A percentile compares a stretch with the other conserved stretches of the same genome.
phyloP scores from a whole-genome alignment of 2,797 vertebrate species.

The Pseudotriccus pelzelni region DNA sequence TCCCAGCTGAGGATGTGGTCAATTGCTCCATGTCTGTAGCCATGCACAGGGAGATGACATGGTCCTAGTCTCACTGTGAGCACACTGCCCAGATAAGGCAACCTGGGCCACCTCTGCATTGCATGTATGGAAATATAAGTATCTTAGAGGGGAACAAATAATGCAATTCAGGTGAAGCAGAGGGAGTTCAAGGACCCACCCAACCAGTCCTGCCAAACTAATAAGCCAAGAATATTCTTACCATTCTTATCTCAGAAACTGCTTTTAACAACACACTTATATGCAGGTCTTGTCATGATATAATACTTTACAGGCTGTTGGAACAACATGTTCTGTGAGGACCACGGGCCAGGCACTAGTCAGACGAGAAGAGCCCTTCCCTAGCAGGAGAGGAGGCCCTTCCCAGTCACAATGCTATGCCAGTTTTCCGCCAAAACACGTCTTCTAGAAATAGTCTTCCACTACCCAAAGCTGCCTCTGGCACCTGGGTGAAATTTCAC shows the following conservation, averaged over 20 bases:
- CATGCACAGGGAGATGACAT: accelerated
- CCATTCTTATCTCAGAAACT: neutral
- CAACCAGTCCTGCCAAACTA: neutral
- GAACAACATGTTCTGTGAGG: accelerated
- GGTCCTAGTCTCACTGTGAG: neutral
- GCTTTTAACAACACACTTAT: neutral
- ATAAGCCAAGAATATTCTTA: neutral
- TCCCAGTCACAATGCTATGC: accelerated
- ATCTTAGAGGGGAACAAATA: neutral
- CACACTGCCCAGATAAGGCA: neutral
- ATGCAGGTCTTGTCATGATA: neutral
- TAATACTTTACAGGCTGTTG: neutral
- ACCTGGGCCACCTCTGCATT: neutral
- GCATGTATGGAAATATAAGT: neutral
- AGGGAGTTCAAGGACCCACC: neutral
- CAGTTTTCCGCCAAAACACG: neutral
- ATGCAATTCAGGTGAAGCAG: neutral
- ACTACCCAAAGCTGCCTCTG: neutral
- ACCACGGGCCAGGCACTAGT: neutral
- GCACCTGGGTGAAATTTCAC: neutral
- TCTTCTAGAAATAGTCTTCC: neutral
- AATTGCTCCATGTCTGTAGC: neutral
- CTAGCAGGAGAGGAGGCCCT: neutral
- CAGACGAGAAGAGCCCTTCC: neutral
- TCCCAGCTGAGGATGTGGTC: neutral